Evolutionary conservation across 2,797 vertebrate genomes (phyloP).

Genomic region (Antrozous pallidus): DNA sequence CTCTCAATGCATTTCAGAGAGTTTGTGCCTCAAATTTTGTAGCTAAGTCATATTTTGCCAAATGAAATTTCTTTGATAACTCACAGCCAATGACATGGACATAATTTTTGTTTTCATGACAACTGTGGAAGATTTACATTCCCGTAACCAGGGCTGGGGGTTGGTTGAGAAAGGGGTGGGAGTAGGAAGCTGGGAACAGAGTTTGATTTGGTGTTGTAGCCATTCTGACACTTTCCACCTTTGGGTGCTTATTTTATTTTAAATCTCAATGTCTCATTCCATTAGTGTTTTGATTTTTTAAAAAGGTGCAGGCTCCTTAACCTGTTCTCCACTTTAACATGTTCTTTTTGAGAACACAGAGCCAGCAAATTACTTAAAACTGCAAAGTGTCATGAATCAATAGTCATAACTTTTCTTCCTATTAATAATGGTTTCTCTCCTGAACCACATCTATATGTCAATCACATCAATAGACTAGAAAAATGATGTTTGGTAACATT

Average conservation of each 20-base stretch:
- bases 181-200: conserved; percentile 41
- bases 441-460: conserved; percentile 79
- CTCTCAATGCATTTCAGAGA: conserved; percentile 44
- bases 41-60: conserved; percentile 56
- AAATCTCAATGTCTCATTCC: conserved; percentile 70
- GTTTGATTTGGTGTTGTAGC: conserved; percentile 50
- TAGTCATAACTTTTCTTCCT: conserved; percentile 82
- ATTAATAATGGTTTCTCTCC: conserved; percentile 79
- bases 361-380: conserved; percentile 80
- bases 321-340: conserved; percentile 65
- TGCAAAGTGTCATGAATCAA: conserved; percentile 76
- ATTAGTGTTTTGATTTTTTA: conserved; percentile 76
- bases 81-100: conserved; percentile 37
- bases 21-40: conserved; percentile 37
- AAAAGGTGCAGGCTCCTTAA: conserved; percentile 66
- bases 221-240: conserved; percentile 64
- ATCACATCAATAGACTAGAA: conserved; percentile 78
- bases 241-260: conserved; percentile 67
- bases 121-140: conserved; percentile 48
- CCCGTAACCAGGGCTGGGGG: conserved; percentile 18
- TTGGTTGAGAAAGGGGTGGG: background rate
- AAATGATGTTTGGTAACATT: conserved; percentile 75
- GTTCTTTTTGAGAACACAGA: conserved; percentile 71
- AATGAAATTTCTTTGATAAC: conserved; percentile 64
- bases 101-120: conserved; percentile 68